phyloP scores from a whole-genome alignment of 2,888 invertebrate species.

The Thysanoteuthis rhombus region DNA sequence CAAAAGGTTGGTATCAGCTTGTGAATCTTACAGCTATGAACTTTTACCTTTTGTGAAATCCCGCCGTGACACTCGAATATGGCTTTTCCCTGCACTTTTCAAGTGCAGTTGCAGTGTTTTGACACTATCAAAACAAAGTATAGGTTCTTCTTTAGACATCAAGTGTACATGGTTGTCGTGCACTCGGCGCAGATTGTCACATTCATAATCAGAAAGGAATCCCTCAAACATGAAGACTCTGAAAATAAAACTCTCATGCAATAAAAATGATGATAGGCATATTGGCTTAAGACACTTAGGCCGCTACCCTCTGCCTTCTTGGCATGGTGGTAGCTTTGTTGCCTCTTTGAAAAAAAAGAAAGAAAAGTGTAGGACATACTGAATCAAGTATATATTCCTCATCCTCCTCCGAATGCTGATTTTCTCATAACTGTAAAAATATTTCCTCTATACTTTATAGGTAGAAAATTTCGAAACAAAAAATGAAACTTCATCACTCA shows the following conservation, averaged over 20 bases:
- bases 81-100: constrained; percentile 45
- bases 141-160: constrained; percentile 47
- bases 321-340: no score
- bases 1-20: neutral
- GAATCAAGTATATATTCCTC: no score
- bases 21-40: neutral
- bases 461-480: no score
- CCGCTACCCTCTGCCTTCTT: no score
- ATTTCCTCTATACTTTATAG: no score
- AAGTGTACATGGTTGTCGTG: constrained; percentile 58
- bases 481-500: no score
- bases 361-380: no score
- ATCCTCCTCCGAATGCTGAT: no score
- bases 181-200: constrained; percentile 58
- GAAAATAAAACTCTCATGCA: constrained; percentile 30
- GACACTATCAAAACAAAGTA: constrained; percentile 64
- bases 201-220: constrained; percentile 60
- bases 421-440: no score
- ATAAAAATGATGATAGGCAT: neutral
- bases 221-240: constrained; percentile 62
- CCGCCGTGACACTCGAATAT: constrained; percentile 50
- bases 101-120: constrained; percentile 57
- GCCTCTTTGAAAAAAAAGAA: no score
- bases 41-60: constrained; percentile 58
- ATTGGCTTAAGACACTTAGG: no score